phyloP scores from a whole-genome alignment of 2,888 invertebrate genomes.

The Geophilus truncorum region DNA sequence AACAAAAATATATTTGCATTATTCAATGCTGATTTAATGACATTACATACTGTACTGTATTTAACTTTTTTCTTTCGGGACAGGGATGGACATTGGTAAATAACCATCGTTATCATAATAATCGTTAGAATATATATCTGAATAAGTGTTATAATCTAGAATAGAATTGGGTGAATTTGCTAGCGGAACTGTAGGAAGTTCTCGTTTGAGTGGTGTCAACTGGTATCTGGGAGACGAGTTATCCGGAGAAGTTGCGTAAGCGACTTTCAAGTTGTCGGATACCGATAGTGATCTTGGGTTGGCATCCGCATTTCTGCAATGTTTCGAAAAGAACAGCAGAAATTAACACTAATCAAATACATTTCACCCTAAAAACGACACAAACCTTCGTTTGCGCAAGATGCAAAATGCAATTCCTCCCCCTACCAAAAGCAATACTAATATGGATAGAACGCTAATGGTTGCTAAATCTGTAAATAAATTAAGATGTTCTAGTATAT shows the following conservation, averaged over 20 bases:
- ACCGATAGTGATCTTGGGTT: neutral
- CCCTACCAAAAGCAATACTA: neutral
- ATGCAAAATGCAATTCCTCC: too few relatives aligned
- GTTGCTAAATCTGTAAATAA: neutral
- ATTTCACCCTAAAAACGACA: too few relatives aligned
- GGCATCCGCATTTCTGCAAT: neutral
- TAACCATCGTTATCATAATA: neutral
- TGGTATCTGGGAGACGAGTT: neutral
- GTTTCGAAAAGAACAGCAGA: neutral
- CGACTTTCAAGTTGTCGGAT: neutral
- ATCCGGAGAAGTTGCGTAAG: neutral
- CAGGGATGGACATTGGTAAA: neutral
- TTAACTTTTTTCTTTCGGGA: neutral
- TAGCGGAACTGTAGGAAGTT: neutral
- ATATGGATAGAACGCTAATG: neutral
- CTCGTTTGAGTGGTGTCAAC: neutral
- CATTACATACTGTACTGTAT: neutral
- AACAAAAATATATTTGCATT: too few relatives aligned
- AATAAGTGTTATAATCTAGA: neutral
- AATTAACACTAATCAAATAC: too few relatives aligned
- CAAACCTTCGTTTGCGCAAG: too few relatives aligned
- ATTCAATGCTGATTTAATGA: too few relatives aligned
- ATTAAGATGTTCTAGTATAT: neutral
- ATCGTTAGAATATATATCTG: neutral
- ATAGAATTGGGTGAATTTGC: neutral